Percentiles rank a stretch among this genome's conserved stretches.
These are phyloP conservation scores for Sarcophilus harrisii DNA, from an alignment of 2,797 vertebrate genomes.

Conservation along the genomic window DNA sequence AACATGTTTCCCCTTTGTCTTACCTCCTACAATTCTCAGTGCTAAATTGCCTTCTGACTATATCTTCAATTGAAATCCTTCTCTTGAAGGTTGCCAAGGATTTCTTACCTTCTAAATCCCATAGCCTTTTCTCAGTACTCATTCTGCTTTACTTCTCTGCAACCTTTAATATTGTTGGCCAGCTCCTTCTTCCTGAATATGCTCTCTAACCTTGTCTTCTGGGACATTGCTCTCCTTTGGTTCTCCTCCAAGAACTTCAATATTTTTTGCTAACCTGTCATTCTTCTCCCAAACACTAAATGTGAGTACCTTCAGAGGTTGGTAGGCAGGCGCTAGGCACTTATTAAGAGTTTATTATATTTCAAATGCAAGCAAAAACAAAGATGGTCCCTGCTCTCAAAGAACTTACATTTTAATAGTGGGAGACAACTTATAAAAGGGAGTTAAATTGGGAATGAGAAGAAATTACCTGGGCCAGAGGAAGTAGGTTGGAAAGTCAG, in stretches of 20 bases:
- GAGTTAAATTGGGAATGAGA: background rate
- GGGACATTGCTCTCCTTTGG: background rate
- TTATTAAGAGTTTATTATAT: background rate
- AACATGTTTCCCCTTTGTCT: background rate
- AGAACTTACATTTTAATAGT: background rate
- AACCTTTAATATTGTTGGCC: background rate
- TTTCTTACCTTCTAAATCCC: background rate
- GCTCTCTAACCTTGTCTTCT: background rate
- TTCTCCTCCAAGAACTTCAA: background rate
- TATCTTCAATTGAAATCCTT: background rate
- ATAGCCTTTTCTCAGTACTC: background rate
- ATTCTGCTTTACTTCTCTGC: background rate
- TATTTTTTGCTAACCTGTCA: background rate
- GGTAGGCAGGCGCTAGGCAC: background rate
- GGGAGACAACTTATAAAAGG: background rate
- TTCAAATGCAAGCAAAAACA: background rate
- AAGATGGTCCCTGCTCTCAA: background rate
- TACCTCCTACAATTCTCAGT: background rate
- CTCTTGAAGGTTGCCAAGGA: background rate
- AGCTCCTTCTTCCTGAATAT: background rate
- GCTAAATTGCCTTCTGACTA: background rate
- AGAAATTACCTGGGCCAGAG: background rate
- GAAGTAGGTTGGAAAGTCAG: background rate
- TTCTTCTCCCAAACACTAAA: background rate
- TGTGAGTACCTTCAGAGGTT: background rate